phyloP scores from a whole-genome alignment of 1,140 invertebrate species.

The Theocolax elegans region DNA sequence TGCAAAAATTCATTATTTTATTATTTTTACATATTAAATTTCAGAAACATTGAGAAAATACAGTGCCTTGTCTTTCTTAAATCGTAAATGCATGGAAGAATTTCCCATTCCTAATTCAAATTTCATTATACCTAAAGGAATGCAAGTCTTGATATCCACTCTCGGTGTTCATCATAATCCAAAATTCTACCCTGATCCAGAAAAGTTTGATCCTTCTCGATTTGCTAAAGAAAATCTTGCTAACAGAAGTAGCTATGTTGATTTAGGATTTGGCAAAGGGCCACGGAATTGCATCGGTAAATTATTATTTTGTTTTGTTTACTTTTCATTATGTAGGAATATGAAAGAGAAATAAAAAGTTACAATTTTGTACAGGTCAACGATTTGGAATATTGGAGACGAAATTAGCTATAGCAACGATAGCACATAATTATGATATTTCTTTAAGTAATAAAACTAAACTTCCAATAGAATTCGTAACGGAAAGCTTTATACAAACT shows the following conservation, averaged over 20 bases:
- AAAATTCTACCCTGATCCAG: constrained; percentile 69
- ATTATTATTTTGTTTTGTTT: not conserved
- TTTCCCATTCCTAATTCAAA: constrained; percentile 10
- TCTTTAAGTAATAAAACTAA: not conserved
- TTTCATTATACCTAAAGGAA: constrained; percentile 49
- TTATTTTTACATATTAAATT: not conserved
- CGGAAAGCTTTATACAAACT: too few relatives aligned
- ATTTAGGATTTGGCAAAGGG: constrained; percentile 70
- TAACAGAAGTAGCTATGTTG: constrained; percentile 59
- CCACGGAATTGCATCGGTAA: constrained; percentile 70
- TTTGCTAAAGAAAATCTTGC: constrained; percentile 65
- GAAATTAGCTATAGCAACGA: not conserved
- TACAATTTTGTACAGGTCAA: constrained; percentile 13
- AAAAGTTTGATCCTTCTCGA: constrained; percentile 72
- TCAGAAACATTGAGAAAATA: constrained; percentile 26
- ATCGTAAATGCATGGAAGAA: constrained; percentile 8
- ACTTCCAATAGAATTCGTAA: too few relatives aligned
- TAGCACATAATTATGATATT: not conserved
- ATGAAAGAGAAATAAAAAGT: too few relatives aligned
- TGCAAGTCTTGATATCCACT: constrained; percentile 47
- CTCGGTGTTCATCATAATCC: constrained; percentile 56
- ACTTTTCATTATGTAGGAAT: not conserved
- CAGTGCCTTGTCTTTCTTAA: not conserved
- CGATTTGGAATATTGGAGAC: not conserved
- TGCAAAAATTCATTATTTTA: not conserved